Evolutionary conservation across 2,797 vertebrate genomes (phyloP), one percentile per base, ranked within the genome.

Genomic region (Graptemys geographica): DNA sequence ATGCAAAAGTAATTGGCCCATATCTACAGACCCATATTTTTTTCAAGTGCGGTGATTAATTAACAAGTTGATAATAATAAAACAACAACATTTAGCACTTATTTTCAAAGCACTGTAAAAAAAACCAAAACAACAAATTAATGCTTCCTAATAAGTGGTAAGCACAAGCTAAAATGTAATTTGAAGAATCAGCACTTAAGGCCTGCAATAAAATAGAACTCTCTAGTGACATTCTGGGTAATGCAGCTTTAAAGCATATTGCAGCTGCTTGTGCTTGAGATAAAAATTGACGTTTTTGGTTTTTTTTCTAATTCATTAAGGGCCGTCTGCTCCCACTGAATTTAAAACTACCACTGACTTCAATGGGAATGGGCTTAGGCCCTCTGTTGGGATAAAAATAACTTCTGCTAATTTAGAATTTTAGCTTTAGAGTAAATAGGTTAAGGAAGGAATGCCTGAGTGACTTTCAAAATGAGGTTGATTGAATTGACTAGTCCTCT

Each of bases 301-400:
- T 82, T 76, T 72, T 12, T 79, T 92, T 13, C 8, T 2, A 93
- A 89, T 83, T 8, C 5, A 72, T 84, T 90, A 72, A 9, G 62
- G 16, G 84, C 23, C 51, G 93, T 84, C 2, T 90, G 90, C 92
- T 83, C 41, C 37, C 41, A 51, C 65, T 79, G 44, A 86, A 84
- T 86, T 84, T 51, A 57, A 31, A 93, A 91, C 11, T 37, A 44
- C 11, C 0, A 0, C 8, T 89, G 91, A 86, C 49, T 88, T 86
- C 18, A 47, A 8, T 47, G 3, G 76, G 79, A 62, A 76, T 15
- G 94, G 93, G 92, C 89, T 81, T 44, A 87, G 90, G 23, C 19
- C 44, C n/a, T 86, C 83, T 5, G 4, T 18, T 92, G 56, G 31
- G 10, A 44, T 95, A 92, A 96, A 94, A 94, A 94, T 90, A 94